Conservation (phyloP, 2,113 vertebrate genomes). For the Solea solea region DNA sequence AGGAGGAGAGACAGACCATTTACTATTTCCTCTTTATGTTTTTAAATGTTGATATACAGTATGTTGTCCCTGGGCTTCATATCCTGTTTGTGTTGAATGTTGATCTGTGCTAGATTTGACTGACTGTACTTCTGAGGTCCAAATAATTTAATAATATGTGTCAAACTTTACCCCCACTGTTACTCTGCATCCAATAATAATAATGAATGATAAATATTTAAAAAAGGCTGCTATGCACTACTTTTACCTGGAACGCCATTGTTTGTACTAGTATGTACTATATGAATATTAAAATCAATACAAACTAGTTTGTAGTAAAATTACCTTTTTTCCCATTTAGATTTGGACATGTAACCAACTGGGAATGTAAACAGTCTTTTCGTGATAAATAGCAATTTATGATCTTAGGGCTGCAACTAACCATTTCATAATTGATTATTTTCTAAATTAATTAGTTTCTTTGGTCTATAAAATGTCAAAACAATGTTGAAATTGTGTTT, state of each 20-base stretch:
- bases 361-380: no score
- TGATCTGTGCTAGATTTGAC: constrained; percentile 38
- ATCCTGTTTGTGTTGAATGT: constrained; percentile 39
- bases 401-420: no score
- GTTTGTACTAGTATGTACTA: constrained; percentile 33
- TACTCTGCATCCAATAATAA: constrained; percentile 12
- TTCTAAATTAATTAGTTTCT: no score
- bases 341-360: no score
- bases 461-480: no score
- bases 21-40: constrained; percentile 19
- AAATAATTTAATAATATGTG: constrained; percentile 10
- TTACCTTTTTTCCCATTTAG: not conserved
- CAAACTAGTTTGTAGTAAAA: constrained; percentile 15
- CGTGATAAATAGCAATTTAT: no score
- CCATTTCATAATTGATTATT: no score
- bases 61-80: not conserved
- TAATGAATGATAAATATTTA: constrained; percentile 21
- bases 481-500: no score
- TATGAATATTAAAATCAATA: constrained; percentile 52
- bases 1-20: constrained; percentile 18
- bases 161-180: constrained; percentile 1
- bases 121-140: constrained; percentile 19
- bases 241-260: constrained; percentile 23
- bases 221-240: constrained; percentile 49
- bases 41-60: constrained; percentile 14